A percentile compares a stretch with the other conserved stretches of the same genome.
These are phyloP conservation scores for Trinorchestia longiramus DNA, from an alignment of 1,140 invertebrate species.

Conservation along the genomic window DNA sequence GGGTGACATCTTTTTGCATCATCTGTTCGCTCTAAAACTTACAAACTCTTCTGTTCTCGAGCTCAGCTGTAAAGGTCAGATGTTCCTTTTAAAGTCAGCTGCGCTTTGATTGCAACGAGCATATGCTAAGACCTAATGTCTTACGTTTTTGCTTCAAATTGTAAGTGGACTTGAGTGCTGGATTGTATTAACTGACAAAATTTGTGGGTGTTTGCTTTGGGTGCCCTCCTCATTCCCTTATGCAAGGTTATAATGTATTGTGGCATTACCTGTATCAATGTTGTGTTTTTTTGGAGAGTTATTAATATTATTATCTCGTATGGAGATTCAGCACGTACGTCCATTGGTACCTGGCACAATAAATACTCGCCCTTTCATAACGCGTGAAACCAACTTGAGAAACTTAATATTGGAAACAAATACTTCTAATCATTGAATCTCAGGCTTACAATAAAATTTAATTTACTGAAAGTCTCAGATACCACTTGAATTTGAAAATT, in stretches of 20 bases:
- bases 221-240: not conserved
- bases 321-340: not conserved
- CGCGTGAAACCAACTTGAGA: not conserved
- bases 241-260: not conserved
- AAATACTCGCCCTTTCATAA: not conserved
- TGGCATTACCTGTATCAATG: not conserved
- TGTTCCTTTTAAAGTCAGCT: not conserved
- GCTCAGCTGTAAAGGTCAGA: not conserved
- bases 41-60: not conserved
- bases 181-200: not conserved
- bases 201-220: not conserved
- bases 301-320: not conserved
- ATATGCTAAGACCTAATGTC: not conserved
- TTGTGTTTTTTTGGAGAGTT: not conserved
- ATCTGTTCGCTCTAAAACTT: not conserved
- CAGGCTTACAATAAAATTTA: not conserved
- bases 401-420: not conserved
- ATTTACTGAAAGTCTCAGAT: not conserved
- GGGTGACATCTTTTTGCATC: not conserved
- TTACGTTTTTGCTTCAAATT: not conserved
- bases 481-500: not conserved
- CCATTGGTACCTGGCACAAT: not conserved
- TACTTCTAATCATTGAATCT: not conserved
- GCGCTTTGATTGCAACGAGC: not conserved
- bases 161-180: not conserved